phyloP scores from a whole-genome alignment of 2,113 vertebrate genomes.

The Notothenia coriiceps region DNA sequence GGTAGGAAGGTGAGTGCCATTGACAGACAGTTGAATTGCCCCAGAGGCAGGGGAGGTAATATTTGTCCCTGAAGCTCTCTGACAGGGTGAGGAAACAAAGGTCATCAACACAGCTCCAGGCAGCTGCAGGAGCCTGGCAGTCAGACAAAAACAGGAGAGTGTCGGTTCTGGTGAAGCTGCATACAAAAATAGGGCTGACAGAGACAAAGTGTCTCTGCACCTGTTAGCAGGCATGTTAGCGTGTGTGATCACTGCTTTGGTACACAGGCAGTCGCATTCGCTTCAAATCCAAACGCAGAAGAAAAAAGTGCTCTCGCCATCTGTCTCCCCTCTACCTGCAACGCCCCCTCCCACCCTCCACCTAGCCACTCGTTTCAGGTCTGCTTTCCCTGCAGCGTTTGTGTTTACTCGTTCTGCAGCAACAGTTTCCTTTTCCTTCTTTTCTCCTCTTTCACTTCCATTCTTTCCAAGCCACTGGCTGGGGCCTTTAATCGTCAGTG shows the following conservation, averaged over 20 bases:
- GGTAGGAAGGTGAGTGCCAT: neutral
- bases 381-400: slow-evolving; percentile 70
- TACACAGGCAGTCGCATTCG: slow-evolving; percentile 21
- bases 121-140: slow-evolving; percentile 43
- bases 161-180: neutral
- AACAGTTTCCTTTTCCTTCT: slow-evolving; percentile 77
- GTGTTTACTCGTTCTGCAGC: slow-evolving; percentile 81
- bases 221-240: slow-evolving; percentile 30
- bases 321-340: slow-evolving; percentile 64
- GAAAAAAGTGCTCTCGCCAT: slow-evolving; percentile 47
- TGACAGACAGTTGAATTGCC: slow-evolving; percentile 50
- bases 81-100: slow-evolving; percentile 54
- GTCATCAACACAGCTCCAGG: slow-evolving; percentile 26
- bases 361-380: slow-evolving; percentile 49
- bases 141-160: neutral
- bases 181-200: slow-evolving; percentile 9
- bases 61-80: slow-evolving; percentile 15
- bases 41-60: slow-evolving; percentile 13
- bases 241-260: slow-evolving; percentile 43
- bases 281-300: slow-evolving; percentile 38
- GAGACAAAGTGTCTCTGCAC: slow-evolving; percentile 33
- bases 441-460: slow-evolving; percentile 70
- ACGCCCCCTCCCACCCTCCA: slow-evolving; percentile 39
- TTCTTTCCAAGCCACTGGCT: slow-evolving; percentile 81
- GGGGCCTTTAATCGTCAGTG: slow-evolving; percentile 82